Evolutionary conservation across 1,140 invertebrate species (phyloP), one percentile per base, ranked within the genome.

Genomic region (Augochlora pura): DNA sequence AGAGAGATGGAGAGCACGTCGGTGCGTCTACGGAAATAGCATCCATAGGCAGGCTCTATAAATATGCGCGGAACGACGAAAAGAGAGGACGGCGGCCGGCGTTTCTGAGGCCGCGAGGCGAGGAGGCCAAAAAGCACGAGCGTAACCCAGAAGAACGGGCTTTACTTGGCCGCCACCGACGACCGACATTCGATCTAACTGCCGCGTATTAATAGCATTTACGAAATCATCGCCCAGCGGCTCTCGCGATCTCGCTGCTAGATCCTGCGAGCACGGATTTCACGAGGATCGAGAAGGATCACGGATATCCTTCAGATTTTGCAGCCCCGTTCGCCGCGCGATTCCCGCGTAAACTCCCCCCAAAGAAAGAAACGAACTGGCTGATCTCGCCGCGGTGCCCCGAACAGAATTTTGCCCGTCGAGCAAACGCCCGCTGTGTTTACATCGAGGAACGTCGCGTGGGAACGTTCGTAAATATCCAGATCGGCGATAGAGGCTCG

Each of bases 121-220:
- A 83, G 68, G 76, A 75, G 72, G 73, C 81, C 80, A 74, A 86
- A 87, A 86, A 77, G 52, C 79, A 71, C 77, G 71, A 70, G 73
- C 69, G 78, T 89, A 88, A 89, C 87, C 83, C 89, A 88, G 87
- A 88, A 88, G 89, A 90, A 88, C 91, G 91, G 88, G 91, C 92
- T 93, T 93, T 92, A 93, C 92, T 93, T 93, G 91, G 92, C 91
- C 89, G 89, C 89, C 90, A 92, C 89, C 81, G 88, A 82, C 89
- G 89, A 88, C 91, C 90, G 92, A 93, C 91, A 93, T 90, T 89
- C 89, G 92, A 93, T 93, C 92, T 91, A 91, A 91, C 90, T 89
- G 86, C 80, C 87, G 86, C 67, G 77, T 92, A 92, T 92, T 92
- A 90, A 91, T 92, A 92, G 91, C 90, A 80, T 90, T 91, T 89